Evolutionary conservation across 1,140 invertebrate species (phyloP).

Genomic region (Plutomurus gul): DNA sequence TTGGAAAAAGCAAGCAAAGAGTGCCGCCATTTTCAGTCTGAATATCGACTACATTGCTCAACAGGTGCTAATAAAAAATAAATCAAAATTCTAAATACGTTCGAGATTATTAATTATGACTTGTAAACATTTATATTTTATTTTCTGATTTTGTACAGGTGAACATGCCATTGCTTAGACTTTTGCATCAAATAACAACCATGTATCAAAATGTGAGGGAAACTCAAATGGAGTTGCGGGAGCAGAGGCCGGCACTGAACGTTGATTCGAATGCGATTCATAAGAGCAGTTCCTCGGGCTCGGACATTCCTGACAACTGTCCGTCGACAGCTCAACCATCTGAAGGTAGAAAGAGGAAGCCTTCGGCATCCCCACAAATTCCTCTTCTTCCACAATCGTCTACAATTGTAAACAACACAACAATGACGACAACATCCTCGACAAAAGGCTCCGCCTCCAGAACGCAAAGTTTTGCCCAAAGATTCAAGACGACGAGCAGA

Average conservation of each 20-base stretch:
- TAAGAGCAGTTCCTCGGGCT: conserved; percentile 52
- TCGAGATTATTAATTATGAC: too few relatives aligned
- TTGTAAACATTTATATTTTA: too few relatives aligned
- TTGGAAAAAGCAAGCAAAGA: conserved; percentile 86
- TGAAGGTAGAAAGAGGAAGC: neutral
- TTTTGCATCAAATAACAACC: conserved; percentile 94
- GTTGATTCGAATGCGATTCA: conserved; percentile 55
- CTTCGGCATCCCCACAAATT: neutral
- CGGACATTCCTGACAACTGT: conserved; percentile 35
- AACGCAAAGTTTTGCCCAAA: conserved; percentile 84
- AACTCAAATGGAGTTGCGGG: conserved; percentile 81
- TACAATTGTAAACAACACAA: neutral
- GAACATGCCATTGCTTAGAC: conserved; percentile 90
- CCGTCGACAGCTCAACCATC: neutral
- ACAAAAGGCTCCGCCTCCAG: conserved; percentile 62
- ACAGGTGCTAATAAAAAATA: too few relatives aligned
- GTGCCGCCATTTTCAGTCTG: conserved; percentile 83
- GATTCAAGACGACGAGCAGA: conserved; percentile 79
- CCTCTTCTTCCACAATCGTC: neutral
- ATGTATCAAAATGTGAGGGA: conserved; percentile 98
- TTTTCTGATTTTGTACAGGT: conserved; percentile 62
- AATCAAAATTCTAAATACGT: too few relatives aligned
- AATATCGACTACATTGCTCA: conserved; percentile 86
- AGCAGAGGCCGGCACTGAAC: conserved; percentile 69
- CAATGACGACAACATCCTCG: conserved; percentile 63